Evolutionary conservation across 2,888 invertebrate genomes (phyloP), one percentile per base, ranked within the genome.

Genomic region (Acholoe squamosa): DNA sequence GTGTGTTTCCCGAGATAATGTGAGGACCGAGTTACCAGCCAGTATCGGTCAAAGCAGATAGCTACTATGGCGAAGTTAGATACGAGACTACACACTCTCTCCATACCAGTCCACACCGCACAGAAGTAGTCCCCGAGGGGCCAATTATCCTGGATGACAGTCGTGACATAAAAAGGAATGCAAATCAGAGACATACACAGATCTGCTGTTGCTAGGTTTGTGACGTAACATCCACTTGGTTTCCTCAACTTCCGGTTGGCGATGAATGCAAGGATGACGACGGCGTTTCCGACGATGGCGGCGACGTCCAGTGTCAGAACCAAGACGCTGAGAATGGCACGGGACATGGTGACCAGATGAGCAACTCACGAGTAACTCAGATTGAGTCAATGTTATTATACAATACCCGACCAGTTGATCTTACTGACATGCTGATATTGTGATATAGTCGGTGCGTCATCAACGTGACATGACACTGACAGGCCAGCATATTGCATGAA

Each of bases 201-300:
- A 22, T 86, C 86, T 51, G 86, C 86, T 14, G 54, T 54, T 54
- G 86, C 86, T 7, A 86, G 86, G 25, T 86, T 86, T 12, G 86
- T 86, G 31, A 86, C 86, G 86, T 86, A 86, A 54, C 86, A 86
- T 54, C 86, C 86, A 25, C 86, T 86, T 5, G 86, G 86, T 52
- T 86, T 86, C 16, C 86, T 51, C 56, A 86, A 28, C 56, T 86
- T 86, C 86, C 86, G 52, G 86, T 86, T 86, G 19, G 28, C 22
- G 28, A 86, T 31, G 56, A 86, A 86, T 28, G 86, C 86, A 28
- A 86, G 14, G 54, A 86, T 86, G 31, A 86, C 86, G 56, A 86
- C 28, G 54, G 86, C 86, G 56, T 86, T 86, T 52, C 86, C 86
- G 31, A 54, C 56, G 52, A 86, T 86, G 54, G 86, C 86, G 1